Base-by-base conservation (phyloP, 1,140 invertebrate genomes). In the Campoletis sonorensis region DNA sequence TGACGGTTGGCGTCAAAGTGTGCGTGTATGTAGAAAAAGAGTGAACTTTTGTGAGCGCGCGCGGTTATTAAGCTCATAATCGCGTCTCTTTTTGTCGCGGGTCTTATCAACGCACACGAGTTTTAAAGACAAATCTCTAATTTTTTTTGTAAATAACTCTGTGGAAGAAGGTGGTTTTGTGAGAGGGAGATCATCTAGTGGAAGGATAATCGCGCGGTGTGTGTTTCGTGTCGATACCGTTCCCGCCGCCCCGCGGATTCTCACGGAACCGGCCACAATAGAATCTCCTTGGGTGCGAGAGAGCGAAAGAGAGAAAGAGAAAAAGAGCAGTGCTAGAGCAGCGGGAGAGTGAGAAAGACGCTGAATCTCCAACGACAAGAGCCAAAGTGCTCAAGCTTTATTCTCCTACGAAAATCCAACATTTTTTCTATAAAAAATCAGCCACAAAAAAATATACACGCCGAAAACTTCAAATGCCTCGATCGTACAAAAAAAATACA, bases 231-330 rank as follows among this genome's bases (percentile, higher is more conserved):
- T 64, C 21, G 61, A 64, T 64, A 23, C 73, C 73, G 73, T 77
- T 77, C 73, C 73, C 54, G 73, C 73, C 73, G 54, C 73, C 73
- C 73, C 73, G 73, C 73, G 73, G 73, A 40, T 64, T 77, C 73
- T 54, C 73, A 21, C 26, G 30, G 73, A 77, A 77, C 73, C 73
- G 73, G 73, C 54, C 73, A 77, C 73, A 77, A 33, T 33, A 70
- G 27, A 30, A 15, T 4, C 27, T 33, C 27, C 15, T 15, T 4
- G 27, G 5, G 67, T 30, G 27, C 13, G 15, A 70, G 67, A 33
- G 67, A 18, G 67, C 30, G 67, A 70, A 8, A 70, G 16, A 70
- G 23, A 64, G 5, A 64, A 51, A 51, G 49, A 4, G 49, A 8
- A n/a, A 4, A 16, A 54, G 51, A 15, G 11, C 7, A 64, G 23